phyloP scores from a whole-genome alignment of 2,113 vertebrate genomes.

The Tachuris rubrigastra region DNA sequence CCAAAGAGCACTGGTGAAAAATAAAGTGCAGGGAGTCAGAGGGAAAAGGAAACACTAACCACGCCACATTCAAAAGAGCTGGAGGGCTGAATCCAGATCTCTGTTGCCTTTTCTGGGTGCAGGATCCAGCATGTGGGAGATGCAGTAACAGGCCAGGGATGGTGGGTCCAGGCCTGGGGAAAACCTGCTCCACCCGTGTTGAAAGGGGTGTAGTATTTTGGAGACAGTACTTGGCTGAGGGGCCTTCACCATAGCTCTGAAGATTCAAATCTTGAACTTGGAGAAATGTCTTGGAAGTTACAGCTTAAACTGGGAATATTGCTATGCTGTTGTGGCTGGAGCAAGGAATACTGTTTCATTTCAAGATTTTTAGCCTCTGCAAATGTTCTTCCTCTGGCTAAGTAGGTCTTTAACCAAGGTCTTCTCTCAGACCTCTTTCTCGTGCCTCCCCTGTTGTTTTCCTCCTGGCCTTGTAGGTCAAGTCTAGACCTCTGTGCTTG shows the following conservation, averaged over 20 bases:
- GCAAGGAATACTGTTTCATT: background rate
- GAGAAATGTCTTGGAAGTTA: background rate
- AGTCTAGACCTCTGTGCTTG: fast-evolving
- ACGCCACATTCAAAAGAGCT: fast-evolving
- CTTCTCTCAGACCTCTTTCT: background rate
- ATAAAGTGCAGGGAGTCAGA: background rate
- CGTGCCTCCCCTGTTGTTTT: background rate
- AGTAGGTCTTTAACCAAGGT: background rate
- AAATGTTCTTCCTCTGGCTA: background rate
- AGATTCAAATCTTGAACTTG: background rate
- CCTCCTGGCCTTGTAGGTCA: background rate
- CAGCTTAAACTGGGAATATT: background rate
- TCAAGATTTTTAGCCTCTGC: background rate
- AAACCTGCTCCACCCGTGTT: background rate
- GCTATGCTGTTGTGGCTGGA: background rate
- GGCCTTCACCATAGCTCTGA: background rate
- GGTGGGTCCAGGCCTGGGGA: background rate
- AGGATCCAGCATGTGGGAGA: background rate
- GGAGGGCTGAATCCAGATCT: background rate
- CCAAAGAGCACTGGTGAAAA: slow-evolving; percentile 21
- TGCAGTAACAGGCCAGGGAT: background rate
- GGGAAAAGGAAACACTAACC: background rate
- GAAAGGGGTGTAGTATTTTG: background rate
- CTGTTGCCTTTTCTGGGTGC: background rate
- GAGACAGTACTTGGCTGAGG: background rate